Evolutionary conservation across 2,888 invertebrate species (phyloP).

Genomic region (Lordiphosa andalusiaca): DNA sequence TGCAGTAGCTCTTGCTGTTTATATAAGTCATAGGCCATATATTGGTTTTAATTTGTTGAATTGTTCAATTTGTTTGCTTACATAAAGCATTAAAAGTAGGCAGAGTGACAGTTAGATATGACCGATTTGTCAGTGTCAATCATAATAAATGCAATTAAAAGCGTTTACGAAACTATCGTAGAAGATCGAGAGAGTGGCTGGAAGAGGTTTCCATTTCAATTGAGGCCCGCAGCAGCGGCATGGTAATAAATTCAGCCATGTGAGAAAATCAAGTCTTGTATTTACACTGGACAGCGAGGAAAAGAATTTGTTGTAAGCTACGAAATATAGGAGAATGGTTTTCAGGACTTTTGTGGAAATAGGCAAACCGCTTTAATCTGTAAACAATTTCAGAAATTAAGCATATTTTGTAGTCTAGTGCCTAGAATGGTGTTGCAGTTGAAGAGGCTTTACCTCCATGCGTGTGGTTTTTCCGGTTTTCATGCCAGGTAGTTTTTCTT

Average conservation of each 20-base stretch:
- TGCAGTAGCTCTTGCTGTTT: conserved; percentile 14
- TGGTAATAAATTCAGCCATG: conserved; percentile 23
- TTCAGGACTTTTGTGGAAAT: too few relatives aligned
- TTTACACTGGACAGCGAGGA: conserved; percentile 12
- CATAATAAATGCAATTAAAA: conserved; percentile 69
- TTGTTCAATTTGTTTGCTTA: conserved; percentile 57
- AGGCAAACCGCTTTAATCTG: too few relatives aligned
- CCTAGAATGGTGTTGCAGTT: background rate
- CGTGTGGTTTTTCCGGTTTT: conserved; percentile 72
- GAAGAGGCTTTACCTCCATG: conserved; percentile 37
- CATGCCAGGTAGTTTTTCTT: conserved; percentile 52
- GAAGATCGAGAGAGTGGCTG: conserved; percentile 11
- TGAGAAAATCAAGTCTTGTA: conserved; percentile 21
- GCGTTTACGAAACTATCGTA: conserved; percentile 45
- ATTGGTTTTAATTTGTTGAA: conserved; percentile 55
- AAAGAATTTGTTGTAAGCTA: background rate
- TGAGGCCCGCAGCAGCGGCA: conserved; percentile 27
- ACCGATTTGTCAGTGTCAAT: conserved; percentile 62
- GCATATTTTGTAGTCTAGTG: conserved; percentile 5
- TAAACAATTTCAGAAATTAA: background rate
- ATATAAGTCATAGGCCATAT: conserved; percentile 30
- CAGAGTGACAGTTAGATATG: conserved; percentile 26
- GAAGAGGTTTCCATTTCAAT: conserved; percentile 62
- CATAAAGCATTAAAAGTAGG: conserved; percentile 25
- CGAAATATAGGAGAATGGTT: too few relatives aligned